Evolutionary conservation across 2,888 invertebrate species (phyloP).

Genomic region (Hemicrepidius hirtus): DNA sequence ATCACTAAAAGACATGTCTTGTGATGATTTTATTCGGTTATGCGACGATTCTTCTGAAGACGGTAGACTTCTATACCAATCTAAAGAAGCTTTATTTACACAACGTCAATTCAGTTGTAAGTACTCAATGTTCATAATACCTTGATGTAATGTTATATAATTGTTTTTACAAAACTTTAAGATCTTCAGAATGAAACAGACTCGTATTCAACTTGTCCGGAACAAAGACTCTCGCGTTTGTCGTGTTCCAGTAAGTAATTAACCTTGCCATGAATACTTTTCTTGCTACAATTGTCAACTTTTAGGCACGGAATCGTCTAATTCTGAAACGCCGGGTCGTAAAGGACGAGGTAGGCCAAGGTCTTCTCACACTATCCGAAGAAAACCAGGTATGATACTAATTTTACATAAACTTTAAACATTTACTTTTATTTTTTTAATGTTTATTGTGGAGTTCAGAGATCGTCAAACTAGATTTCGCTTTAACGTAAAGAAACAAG

Average conservation of each 20-base stretch:
- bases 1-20: slow-evolving; percentile 70
- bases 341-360: slow-evolving; percentile 11
- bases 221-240: neutral
- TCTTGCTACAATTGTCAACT: neutral
- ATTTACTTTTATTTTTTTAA: neutral
- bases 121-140: neutral
- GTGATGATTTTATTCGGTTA: slow-evolving; percentile 71
- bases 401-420: neutral
- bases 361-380: neutral
- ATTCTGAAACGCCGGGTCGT: neutral
- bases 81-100: slow-evolving; percentile 62
- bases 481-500: too few species aligned
- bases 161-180: neutral
- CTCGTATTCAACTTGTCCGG: neutral
- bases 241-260: slow-evolving; percentile 15
- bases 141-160: neutral
- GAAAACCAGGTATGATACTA: slow-evolving; percentile 9
- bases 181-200: neutral
- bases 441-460: neutral
- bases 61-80: slow-evolving; percentile 45
- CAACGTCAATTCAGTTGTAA: neutral
- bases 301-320: slow-evolving; percentile 1
- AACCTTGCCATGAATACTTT: slow-evolving; percentile 3
- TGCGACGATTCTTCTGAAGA: slow-evolving; percentile 65
- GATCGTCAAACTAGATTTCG: too few species aligned